Conservation (phyloP, 2,888 invertebrate species). For the Herminia tarsipennalis region DNA sequence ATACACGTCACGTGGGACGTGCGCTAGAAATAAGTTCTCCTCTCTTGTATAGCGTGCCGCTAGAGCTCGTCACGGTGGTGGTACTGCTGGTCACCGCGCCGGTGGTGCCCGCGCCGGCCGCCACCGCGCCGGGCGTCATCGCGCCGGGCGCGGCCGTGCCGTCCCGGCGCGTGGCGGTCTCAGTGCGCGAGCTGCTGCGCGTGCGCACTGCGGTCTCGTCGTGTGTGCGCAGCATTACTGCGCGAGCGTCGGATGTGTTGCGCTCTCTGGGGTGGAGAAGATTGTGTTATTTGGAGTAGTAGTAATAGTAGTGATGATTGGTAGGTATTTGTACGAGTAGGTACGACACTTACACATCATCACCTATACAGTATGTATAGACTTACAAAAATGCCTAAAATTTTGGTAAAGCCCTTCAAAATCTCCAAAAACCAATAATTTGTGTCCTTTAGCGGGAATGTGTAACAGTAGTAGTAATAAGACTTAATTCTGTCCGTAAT, state of each 20-base stretch:
- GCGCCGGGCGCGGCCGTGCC: conserved; percentile 19
- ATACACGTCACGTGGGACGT: conserved; percentile 77
- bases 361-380: too few relatives aligned
- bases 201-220: conserved; percentile 85
- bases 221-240: conserved; percentile 69
- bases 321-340: too few relatives aligned
- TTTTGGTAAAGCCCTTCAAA: too few relatives aligned
- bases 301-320: too few relatives aligned
- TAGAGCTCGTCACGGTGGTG: neutral
- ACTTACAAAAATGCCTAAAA: too few relatives aligned
- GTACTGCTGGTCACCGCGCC: neutral
- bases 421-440: too few relatives aligned
- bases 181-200: conserved; percentile 58
- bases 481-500: too few relatives aligned
- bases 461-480: too few relatives aligned
- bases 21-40: conserved; percentile 93
- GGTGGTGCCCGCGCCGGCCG: neutral
- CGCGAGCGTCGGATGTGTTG: conserved; percentile 77
- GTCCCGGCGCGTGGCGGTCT: conserved; percentile 63
- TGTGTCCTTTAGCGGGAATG: too few relatives aligned
- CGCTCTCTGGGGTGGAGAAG: conserved; percentile 66
- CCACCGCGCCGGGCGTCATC: neutral
- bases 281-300: too few relatives aligned
- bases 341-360: too few relatives aligned
- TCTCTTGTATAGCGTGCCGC: conserved; percentile 89